Conservation (phyloP, 1,140 invertebrate species). For the Monochamus saltuarius region DNA sequence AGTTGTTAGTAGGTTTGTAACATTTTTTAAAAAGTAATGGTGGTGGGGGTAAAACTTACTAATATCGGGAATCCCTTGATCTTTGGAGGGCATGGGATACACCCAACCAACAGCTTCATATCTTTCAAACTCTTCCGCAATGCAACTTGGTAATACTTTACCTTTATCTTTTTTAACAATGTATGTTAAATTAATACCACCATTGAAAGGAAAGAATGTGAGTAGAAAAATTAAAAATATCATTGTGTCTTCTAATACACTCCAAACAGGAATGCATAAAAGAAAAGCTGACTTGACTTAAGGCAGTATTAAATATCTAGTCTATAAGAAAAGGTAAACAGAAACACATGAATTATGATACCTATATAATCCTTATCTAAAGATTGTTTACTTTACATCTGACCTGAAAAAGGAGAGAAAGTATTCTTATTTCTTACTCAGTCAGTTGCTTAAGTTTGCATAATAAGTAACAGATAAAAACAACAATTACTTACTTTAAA, state of each 20-base stretch:
- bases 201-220: slow-evolving; percentile 14
- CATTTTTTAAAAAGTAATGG: not conserved
- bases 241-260: slow-evolving; percentile 12
- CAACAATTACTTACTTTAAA: too few species aligned
- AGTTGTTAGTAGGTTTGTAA: not conserved
- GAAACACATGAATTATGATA: too few species aligned
- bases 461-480: too few species aligned
- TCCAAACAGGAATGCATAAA: too few species aligned
- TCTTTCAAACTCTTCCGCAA: slow-evolving; percentile 37
- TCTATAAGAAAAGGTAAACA: too few species aligned
- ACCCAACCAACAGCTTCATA: slow-evolving; percentile 39
- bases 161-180: slow-evolving; percentile 33
- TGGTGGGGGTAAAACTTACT: slow-evolving; percentile 29
- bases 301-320: too few species aligned
- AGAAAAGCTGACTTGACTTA: too few species aligned
- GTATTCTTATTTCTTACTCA: too few species aligned
- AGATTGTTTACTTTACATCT: too few species aligned
- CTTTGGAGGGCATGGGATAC: slow-evolving; percentile 32
- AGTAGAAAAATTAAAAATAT: slow-evolving; percentile 3
- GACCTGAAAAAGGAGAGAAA: too few species aligned
- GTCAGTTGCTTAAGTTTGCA: too few species aligned
- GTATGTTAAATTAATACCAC: slow-evolving; percentile 37
- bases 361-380: too few species aligned
- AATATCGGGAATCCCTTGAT: slow-evolving; percentile 21
- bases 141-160: slow-evolving; percentile 33